Base-by-base conservation (phyloP, 1,140 invertebrate genomes). In the Campoletis sonorensis region DNA sequence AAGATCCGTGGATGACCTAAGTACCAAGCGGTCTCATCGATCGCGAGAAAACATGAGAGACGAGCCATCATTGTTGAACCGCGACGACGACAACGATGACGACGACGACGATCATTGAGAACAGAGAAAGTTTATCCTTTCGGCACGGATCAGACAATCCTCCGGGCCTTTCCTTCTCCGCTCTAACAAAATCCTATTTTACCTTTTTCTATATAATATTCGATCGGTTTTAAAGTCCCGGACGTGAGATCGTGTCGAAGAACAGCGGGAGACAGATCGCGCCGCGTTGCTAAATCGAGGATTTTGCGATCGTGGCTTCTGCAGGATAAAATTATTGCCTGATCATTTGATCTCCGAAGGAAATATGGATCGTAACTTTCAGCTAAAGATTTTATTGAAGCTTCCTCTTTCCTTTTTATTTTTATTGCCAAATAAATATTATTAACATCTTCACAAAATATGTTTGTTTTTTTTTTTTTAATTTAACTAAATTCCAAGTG, bases 41-140 rank as follows among this genome's bases (percentile, higher is more conserved):
- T 89, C 73, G 73, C 23, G 61, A 64, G 61, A 70, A 70, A 70
- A 70, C 30, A 33, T 16, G 67, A 70, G 15, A 70, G 67, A 70
- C 27, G 15, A 10, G 27, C 13, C 67, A 33, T 70, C 67, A 70
- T 70, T 70, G 67, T 51, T 33, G 73, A 77, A 54, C 75, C 54
- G 49, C 58, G 27, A 78, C 70, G 79, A 77, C 72, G 76, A 30
- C 27, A 16, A 58, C 54, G 54, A 21, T 1, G 61, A 64, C 72
- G 76, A 40, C 33, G 23, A 8, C 37, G 37, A 67, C 76, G 76
- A 78, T 78, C 27, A 64, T 78, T 61, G 76, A 18, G 27, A 72
- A 80, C 79, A 68, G 86, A 85, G 86, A 86, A 86, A 86, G 86
- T 85, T 70, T 78, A 86, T 86, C 84, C 82, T 83, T 82, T 85